Percentiles rank a stretch among this genome's conserved stretches.
These are phyloP conservation scores for Streptopelia turtur DNA, from an alignment of 2,797 vertebrate species.

Conservation along the genomic window DNA sequence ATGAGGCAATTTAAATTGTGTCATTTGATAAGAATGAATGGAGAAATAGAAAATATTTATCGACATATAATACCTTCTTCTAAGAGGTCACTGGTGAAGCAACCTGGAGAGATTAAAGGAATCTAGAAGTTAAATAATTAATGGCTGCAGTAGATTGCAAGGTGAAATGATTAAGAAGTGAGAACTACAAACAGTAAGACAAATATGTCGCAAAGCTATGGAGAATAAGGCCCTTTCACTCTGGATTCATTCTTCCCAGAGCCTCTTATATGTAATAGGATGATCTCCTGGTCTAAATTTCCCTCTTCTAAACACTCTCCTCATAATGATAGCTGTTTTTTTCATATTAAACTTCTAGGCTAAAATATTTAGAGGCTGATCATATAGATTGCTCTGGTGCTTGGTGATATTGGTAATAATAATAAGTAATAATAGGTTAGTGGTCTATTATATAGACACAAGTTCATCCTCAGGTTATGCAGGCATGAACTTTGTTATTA, in stretches of 20 bases:
- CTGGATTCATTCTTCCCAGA: background rate
- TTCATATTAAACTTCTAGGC: background rate
- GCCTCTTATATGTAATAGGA: background rate
- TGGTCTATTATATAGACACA: background rate
- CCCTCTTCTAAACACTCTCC: background rate
- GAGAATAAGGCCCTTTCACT: background rate
- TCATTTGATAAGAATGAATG: background rate
- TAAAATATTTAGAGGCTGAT: background rate
- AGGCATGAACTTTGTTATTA: background rate
- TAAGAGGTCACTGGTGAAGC: background rate
- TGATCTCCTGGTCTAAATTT: background rate
- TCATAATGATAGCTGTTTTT: fast-evolving
- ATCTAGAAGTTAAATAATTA: background rate
- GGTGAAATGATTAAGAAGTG: background rate
- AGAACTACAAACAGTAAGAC: background rate
- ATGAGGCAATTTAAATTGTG: background rate
- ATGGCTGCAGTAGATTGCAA: background rate
- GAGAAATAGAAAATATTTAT: background rate
- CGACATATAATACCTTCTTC: background rate
- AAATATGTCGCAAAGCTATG: fast-evolving
- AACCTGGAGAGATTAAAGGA: background rate
- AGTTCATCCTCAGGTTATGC: background rate
- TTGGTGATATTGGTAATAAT: background rate
- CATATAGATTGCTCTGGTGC: background rate
- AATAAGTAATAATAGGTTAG: background rate